Evolutionary conservation across 2,113 vertebrate genomes (phyloP).

Genomic region (Nothocercus nigrocapillus): DNA sequence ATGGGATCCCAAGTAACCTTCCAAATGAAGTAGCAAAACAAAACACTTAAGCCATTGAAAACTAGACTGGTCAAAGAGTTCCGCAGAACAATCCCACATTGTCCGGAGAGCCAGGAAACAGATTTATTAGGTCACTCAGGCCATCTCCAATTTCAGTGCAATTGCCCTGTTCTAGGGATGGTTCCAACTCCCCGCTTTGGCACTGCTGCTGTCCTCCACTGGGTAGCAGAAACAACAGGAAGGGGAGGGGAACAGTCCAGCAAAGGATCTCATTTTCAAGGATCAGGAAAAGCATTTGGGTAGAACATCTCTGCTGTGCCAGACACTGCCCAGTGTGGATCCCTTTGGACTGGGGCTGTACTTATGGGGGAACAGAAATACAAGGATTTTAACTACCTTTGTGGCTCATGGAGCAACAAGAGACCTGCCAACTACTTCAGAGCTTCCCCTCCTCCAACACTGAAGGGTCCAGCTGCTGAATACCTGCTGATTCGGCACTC

Average conservation of each 20-base stretch:
- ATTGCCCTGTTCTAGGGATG: constrained; percentile 19
- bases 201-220: background rate
- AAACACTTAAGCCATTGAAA: constrained; percentile 59
- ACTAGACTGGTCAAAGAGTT: constrained; percentile 36
- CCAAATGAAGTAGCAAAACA: constrained; percentile 44
- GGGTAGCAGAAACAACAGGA: background rate
- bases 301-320: rapidly evolving
- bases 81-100: background rate
- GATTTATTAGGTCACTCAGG: constrained; percentile 53
- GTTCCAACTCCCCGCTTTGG: constrained; percentile 31
- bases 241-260: background rate
- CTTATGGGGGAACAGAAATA: background rate
- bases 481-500: background rate
- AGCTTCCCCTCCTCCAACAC: background rate
- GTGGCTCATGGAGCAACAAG: background rate
- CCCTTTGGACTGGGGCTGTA: background rate
- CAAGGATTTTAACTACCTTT: background rate
- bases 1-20: constrained; percentile 38
- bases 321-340: background rate
- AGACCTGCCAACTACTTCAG: background rate
- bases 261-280: background rate
- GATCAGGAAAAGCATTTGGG: background rate
- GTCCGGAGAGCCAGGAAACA: constrained; percentile 48
- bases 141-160: constrained; percentile 49
- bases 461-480: background rate